A percentile compares a stretch with the other conserved stretches of the same genome.
Conservation (phyloP, 2,888 invertebrate genomes). For the Melanargia galathea region DNA sequence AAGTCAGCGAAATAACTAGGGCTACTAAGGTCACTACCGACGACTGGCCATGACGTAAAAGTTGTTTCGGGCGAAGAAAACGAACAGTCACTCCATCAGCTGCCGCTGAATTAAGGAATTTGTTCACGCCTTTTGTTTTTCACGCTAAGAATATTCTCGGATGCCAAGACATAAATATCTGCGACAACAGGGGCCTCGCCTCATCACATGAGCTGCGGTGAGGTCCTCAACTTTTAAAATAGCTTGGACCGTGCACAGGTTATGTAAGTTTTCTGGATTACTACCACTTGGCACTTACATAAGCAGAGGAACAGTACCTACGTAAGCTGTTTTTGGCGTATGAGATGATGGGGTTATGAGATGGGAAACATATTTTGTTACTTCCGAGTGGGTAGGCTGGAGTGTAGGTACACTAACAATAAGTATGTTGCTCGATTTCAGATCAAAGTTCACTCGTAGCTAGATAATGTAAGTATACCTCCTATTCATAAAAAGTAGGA, state of each 20-base stretch:
- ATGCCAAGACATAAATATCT: conserved; percentile 59
- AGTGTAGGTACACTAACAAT: background rate
- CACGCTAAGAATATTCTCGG: conserved; percentile 35
- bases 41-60: conserved; percentile 66
- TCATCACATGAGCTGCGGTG: conserved; percentile 30
- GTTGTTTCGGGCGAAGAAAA: conserved; percentile 41
- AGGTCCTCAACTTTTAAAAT: conserved; percentile 23
- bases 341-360: no score
- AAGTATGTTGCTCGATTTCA: background rate
- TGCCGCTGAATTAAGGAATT: conserved; percentile 31
- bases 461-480: no score
- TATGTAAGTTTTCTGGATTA: background rate
- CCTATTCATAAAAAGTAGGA: no score
- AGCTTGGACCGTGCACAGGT: background rate
- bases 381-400: background rate
- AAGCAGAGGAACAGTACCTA: no score
- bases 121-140: conserved; percentile 36
- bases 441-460: no score
- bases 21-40: conserved; percentile 49
- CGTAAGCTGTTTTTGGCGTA: no score
- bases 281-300: no score
- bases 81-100: conserved; percentile 35
- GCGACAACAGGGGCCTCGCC: conserved; percentile 40
- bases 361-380: no score
- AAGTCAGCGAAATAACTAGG: no score